These are phyloP conservation scores for Scolopax rusticola DNA, from an alignment of 2,797 vertebrate species.

Conservation along the genomic window DNA sequence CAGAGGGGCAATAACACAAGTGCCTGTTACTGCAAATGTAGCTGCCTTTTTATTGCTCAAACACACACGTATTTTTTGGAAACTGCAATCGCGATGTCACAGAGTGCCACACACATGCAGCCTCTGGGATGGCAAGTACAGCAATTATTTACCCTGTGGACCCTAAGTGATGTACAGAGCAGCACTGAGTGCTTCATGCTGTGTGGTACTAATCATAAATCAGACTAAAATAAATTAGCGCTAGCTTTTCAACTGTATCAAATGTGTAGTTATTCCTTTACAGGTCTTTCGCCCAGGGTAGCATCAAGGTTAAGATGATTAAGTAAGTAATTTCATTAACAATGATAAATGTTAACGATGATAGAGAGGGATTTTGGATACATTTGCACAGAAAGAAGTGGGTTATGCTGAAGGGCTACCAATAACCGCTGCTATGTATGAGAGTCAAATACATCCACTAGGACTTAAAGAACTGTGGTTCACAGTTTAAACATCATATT, in stretches of 20 bases:
- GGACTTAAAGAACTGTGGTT: neutral
- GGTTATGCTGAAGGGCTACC: neutral
- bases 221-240: conserved; percentile 57
- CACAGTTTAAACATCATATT: neutral
- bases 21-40: neutral
- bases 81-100: neutral
- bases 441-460: neutral
- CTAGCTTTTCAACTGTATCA: conserved; percentile 51
- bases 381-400: conserved; percentile 6
- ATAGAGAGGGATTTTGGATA: conserved; percentile 13
- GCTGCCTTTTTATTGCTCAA: neutral
- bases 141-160: conserved; percentile 21
- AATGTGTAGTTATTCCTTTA: conserved; percentile 49
- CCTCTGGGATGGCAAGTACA: neutral
- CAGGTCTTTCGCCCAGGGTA: conserved; percentile 47
- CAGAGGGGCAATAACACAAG: neutral
- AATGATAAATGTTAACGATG: conserved; percentile 58
- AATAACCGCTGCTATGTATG: neutral
- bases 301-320: conserved; percentile 72
- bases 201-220: conserved; percentile 41
- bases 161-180: neutral
- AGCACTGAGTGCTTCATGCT: neutral
- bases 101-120: neutral
- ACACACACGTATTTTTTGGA: neutral
- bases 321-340: conserved; percentile 64